Evolutionary conservation across 2,888 invertebrate species (phyloP), one percentile per base, ranked within the genome.

Genomic region (Linnaemya vulpina): DNA sequence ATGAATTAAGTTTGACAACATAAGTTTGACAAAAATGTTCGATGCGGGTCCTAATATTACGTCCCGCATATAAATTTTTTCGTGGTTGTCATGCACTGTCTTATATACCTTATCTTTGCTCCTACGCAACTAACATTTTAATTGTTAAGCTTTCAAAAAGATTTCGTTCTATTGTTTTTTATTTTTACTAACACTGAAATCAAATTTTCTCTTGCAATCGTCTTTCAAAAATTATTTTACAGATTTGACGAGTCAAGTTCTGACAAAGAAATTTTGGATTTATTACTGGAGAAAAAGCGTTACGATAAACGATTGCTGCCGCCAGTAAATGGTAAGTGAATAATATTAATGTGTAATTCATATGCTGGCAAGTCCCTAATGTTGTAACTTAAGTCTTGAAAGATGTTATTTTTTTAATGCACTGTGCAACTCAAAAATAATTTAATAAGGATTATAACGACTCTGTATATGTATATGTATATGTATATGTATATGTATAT

Each of bases 241-340:
- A 97, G 97, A 94, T 97, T 97, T 93, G 96, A 96, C 93, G 96
- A 97, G 93, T 97, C 97, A 90, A 97, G 96, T 94, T 97, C 97
- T 92, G 97, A 97, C 94, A 97, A 97, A 94, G 97, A 97, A 94
- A 97, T 97, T 93, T 94, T 98, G 94, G 98, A 98, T 94, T 95
- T 97, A 93, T 94, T 98, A 91, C 94, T 98, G 91, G 95, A 95
- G 93, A 95, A 95, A 91, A 96, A 96, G 91, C 96, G 97, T 93
- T 98, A 98, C 94, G 98, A 98, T 94, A 97, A 97, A 94, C 95
- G 98, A 94, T 95, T 97, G 92, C 94, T 97, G 91, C 98, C 98
- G 90, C 97, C 97, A 90, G 97, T 97, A 91, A 95, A 96, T 94
- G 97, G 97, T 97, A 93, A 93, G 93, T 91, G 55, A 49, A 53